Percentiles rank a stretch among this genome's conserved stretches.
Conservation (phyloP, 2,888 invertebrate species). For the Hypercompe scribonia region DNA sequence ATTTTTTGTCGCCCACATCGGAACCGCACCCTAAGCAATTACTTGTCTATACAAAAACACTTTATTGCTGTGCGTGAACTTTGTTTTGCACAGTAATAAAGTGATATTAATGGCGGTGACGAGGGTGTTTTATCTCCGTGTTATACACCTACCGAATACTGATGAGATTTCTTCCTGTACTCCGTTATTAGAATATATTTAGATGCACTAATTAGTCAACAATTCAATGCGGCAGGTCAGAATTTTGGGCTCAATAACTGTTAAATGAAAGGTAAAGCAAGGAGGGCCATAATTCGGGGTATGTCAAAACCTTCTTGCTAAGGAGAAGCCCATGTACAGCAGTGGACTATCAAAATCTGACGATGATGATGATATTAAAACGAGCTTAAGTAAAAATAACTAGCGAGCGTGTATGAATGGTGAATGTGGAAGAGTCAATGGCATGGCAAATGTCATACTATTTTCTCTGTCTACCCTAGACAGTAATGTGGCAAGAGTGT, state of each 20-base stretch:
- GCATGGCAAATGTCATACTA: neutral
- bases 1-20: neutral
- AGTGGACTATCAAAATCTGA: too few species aligned
- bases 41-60: slow-evolving; percentile 25
- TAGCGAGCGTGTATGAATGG: neutral
- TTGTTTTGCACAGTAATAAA: slow-evolving; percentile 27
- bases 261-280: too few species aligned
- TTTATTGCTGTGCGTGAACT: slow-evolving; percentile 25
- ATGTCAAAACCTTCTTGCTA: too few species aligned
- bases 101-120: slow-evolving; percentile 24
- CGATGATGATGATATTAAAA: too few species aligned
- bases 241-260: too few species aligned
- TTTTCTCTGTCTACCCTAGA: neutral
- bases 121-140: slow-evolving; percentile 17
- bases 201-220: neutral
- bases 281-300: too few species aligned
- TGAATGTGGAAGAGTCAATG: neutral
- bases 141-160: slow-evolving; percentile 6
- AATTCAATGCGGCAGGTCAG: neutral
- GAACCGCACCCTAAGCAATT: slow-evolving; percentile 20
- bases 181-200: neutral
- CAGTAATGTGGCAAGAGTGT: neutral
- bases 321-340: too few species aligned
- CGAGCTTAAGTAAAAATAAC: neutral
- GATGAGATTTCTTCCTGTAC: slow-evolving; percentile 6